Conservation (phyloP, 2,888 invertebrate genomes). For the Xanthostigma xanthostigma region DNA sequence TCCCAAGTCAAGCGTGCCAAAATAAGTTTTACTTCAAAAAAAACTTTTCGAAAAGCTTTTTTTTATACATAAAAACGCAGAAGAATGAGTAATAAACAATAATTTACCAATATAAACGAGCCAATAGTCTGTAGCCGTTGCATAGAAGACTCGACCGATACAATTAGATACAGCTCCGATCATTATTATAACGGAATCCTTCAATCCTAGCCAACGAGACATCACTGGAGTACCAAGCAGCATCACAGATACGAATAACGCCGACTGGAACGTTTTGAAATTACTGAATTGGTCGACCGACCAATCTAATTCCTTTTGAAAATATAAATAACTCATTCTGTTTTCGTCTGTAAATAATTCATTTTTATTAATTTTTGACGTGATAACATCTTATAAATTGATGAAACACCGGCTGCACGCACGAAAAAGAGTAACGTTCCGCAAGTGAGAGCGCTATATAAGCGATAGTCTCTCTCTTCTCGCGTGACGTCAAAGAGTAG, state of each 20-base stretch:
- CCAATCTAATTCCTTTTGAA: slow-evolving; percentile 59
- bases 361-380: slow-evolving; percentile 2
- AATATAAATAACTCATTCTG: slow-evolving; percentile 59
- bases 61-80: too few relatives aligned
- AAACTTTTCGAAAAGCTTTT: too few relatives aligned
- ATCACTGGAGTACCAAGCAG: slow-evolving; percentile 54
- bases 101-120: slow-evolving; percentile 44
- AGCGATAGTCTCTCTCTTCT: too few relatives aligned
- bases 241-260: slow-evolving; percentile 55
- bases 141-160: slow-evolving; percentile 50
- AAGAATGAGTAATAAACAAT: too few relatives aligned
- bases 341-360: slow-evolving; percentile 47
- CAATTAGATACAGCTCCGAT: slow-evolving; percentile 56
- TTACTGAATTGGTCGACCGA: slow-evolving; percentile 48
- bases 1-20: too few relatives aligned
- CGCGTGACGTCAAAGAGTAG: too few relatives aligned
- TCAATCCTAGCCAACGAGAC: slow-evolving; percentile 48
- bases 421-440: too few relatives aligned
- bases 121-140: slow-evolving; percentile 35
- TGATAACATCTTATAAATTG: too few relatives aligned
- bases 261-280: slow-evolving; percentile 58
- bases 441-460: too few relatives aligned
- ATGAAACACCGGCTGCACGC: too few relatives aligned
- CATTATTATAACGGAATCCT: slow-evolving; percentile 58
- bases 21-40: too few relatives aligned